A percentile compares a stretch with the other conserved stretches of the same genome.
Evolutionary conservation across 2,888 invertebrate species (phyloP).

Genomic region (Trypoxylon attenuatum): DNA sequence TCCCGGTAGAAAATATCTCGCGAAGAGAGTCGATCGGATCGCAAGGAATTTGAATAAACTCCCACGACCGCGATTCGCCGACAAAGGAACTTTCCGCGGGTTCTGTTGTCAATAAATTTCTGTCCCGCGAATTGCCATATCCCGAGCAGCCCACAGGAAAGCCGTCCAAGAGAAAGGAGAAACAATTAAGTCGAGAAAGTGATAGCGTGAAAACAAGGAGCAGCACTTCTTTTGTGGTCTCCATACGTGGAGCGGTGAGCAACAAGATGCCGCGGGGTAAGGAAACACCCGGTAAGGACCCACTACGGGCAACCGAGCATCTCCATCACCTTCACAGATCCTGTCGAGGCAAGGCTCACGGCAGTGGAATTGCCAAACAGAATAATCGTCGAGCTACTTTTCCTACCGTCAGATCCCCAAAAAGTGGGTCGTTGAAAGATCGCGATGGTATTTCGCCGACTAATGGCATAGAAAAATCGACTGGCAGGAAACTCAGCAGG

Average conservation of each 20-base stretch:
- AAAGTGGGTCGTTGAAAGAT: conserved; percentile 21
- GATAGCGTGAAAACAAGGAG: not conserved
- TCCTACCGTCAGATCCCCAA: conserved; percentile 64
- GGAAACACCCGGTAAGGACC: conserved; percentile 35
- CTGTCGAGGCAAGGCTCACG: conserved; percentile 86
- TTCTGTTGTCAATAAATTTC: not conserved
- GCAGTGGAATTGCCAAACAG: conserved; percentile 81
- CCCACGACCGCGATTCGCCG: not conserved
- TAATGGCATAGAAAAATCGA: conserved; percentile 7
- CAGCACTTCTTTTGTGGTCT: not conserved
- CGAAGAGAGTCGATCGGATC: not conserved
- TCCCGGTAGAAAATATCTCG: not conserved
- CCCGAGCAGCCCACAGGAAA: not conserved
- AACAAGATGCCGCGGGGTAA: conserved; percentile 42
- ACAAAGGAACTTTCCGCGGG: not conserved
- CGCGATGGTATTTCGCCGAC: conserved; percentile 17
- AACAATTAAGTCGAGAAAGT: not conserved
- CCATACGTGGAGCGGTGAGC: not conserved
- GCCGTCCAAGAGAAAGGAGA: not conserved
- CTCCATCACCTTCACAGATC: conserved; percentile 81
- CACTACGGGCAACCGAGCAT: conserved; percentile 68
- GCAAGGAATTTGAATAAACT: not conserved
- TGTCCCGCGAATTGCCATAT: not conserved
- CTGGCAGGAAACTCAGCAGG: conserved; percentile 75
- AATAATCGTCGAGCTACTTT: conserved; percentile 72